Base-by-base conservation (phyloP, 2,113 vertebrate species). In the Oreotrochilus melanogaster region DNA sequence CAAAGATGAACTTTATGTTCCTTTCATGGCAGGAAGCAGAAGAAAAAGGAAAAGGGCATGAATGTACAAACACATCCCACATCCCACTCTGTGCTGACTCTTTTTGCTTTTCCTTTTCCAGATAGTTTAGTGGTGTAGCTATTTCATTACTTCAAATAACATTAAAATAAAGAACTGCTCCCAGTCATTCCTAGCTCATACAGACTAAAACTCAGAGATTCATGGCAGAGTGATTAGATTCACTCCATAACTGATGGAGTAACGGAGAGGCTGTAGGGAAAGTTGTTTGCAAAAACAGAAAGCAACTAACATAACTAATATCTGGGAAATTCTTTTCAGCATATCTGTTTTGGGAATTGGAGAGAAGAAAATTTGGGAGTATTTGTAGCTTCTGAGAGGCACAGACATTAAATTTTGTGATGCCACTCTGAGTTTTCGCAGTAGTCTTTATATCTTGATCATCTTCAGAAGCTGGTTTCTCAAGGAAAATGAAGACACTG, bases 101-200 rank as follows among this genome's bases (percentile, higher is more conserved):
- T 56, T 11, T 28, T 65, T 43, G 65, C 5, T n/a, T 24, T 62
- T 48, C 81, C 71, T 67, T 69, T 72, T 25, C 24, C 9, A 30
- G 31, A 92, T 90, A 70, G 86, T 97, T 93, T 95, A 96, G 78
- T 93, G 80, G n/a, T 58, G 25, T 85, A 72, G 71, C 57, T 92
- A 70, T 85, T 93, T 86, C 47, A 91, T 91, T 80, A 83, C 84
- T 88, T 96, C 71, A 89, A 43, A 93, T 42, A 72, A 64, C 88
- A 66, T 82, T 96, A 92, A 88, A 93, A 94, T 86, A 96, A 96
- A 93, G 90, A 96, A 91, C 92, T 96, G 89, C 88, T 97, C 73
- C 64, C 53, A 85, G 42, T 87, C 56, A 78, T 94, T 97, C 86
- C 53, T 83, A 89, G 92, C 86, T 94, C 73, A 95, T 95, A 91